Base-by-base conservation (phyloP, 2,797 vertebrate species). In the Chrosomus eos region DNA sequence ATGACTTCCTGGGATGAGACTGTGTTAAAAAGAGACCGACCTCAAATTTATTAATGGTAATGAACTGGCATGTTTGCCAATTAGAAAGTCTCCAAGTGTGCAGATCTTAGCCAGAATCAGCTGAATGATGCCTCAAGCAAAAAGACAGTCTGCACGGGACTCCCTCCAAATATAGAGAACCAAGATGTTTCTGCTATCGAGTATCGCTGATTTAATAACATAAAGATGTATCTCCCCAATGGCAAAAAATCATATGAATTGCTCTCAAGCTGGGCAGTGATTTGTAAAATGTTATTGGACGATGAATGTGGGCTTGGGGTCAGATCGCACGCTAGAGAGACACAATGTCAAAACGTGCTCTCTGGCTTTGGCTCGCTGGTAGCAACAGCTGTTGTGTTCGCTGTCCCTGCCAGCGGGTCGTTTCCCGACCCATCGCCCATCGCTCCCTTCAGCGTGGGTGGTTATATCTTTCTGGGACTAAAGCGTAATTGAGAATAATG, bases 401-500 rank as follows among this genome's bases (percentile, higher is more conserved):
- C 87, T 6, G 1, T 53, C 86, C 26, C 89, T 91, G 90, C 92
- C 92, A 93, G 89, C 55, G 67, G 18, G 14, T 86, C 55, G 33
- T 75, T 87, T 88, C 31, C 82, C 85, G 51, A 76, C 5, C 85
- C 21, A 71, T 91, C 85, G 40, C 88, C 51, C 87, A 75, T 84
- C 51, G 87, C 79, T 90, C 88, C 90, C 86, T 55, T 62, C 89
- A 82, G 75, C 80, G 85, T 85, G 80, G 81, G 87, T 83, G 71
- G 90, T 90, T 89, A 92, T 93, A 89, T 92, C 91, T 80, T 60
- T 85, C 92, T 91, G 90, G 86, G 92, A 95, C 94, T 92, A 92
- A 94, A 93, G 91, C 89, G 86, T 93, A 93, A 95, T 93, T 93
- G 91, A 84, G 86, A 92, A 90, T 92, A 88, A 93, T 94, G 88